phyloP scores from a whole-genome alignment of 2,113 vertebrate species.

The Coregonus clupeaformis region DNA sequence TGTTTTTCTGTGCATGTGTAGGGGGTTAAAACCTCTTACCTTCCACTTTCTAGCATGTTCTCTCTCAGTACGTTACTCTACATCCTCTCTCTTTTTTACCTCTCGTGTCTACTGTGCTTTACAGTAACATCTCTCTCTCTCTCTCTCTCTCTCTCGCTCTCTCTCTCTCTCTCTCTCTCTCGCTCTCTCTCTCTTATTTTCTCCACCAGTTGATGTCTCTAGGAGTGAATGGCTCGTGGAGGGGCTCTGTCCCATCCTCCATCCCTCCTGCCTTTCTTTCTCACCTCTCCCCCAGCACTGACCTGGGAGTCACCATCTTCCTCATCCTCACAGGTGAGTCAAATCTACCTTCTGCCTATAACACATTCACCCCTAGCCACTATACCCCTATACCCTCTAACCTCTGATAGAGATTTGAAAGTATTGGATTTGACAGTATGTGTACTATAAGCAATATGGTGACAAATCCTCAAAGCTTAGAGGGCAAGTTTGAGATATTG shows the following conservation, averaged over 20 bases:
- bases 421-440: no score
- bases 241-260: slow-evolving; percentile 29
- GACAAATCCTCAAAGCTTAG: no score
- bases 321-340: slow-evolving; percentile 50
- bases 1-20: neutral
- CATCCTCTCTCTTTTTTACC: no score
- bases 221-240: slow-evolving; percentile 24
- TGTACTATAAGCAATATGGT: no score
- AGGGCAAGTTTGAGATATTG: no score
- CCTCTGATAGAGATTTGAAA: no score
- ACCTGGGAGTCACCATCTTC: slow-evolving; percentile 40
- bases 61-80: no score
- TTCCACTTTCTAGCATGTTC: neutral
- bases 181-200: neutral
- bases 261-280: slow-evolving; percentile 44
- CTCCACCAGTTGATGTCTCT: slow-evolving; percentile 26
- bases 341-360: neutral
- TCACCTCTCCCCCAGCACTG: slow-evolving; percentile 42
- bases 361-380: no score
- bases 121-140: neutral
- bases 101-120: no score
- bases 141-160: neutral
- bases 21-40: neutral
- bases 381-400: no score
- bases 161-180: no score